Percentiles rank a stretch among this genome's conserved stretches.
These are phyloP conservation scores for Tetranychus truncatus DNA, from an alignment of 2,888 invertebrate species.

Conservation along the genomic window DNA sequence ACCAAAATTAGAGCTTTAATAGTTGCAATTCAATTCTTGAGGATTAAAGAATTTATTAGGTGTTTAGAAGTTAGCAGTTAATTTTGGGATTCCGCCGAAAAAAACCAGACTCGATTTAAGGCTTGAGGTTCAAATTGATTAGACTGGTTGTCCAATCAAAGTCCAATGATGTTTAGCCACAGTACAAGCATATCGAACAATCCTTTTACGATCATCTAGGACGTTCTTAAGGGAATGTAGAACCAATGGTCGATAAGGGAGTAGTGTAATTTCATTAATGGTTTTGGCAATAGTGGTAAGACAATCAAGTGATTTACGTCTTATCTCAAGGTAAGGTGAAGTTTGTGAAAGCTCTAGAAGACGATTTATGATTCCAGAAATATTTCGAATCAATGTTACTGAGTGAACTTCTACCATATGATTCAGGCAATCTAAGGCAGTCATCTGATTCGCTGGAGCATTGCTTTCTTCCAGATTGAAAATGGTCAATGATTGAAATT, in stretches of 20 bases:
- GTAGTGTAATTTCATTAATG: conserved; percentile 12
- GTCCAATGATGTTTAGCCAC: conserved; percentile 54
- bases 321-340: conserved; percentile 9
- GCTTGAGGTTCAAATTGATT: not conserved
- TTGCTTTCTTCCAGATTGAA: not conserved
- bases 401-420: conserved; percentile 15
- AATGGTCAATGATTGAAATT: conserved; percentile 11
- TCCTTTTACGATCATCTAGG: conserved; percentile 64
- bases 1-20: no score
- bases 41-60: no score
- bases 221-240: conserved; percentile 42
- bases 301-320: conserved; percentile 18
- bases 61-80: no score
- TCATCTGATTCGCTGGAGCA: not conserved
- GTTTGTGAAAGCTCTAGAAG: conserved; percentile 12
- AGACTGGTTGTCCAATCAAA: not conserved
- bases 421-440: conserved; percentile 12
- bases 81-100: no score
- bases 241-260: conserved; percentile 29
- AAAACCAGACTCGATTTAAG: no score
- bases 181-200: conserved; percentile 61
- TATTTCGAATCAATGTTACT: not conserved
- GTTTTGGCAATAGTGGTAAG: conserved; percentile 15
- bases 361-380: conserved; percentile 4
- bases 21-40: no score